Percentiles rank a stretch among this genome's conserved stretches.
Evolutionary conservation across 2,797 vertebrate genomes (phyloP).

Genomic region (Megalops cyprinoides): DNA sequence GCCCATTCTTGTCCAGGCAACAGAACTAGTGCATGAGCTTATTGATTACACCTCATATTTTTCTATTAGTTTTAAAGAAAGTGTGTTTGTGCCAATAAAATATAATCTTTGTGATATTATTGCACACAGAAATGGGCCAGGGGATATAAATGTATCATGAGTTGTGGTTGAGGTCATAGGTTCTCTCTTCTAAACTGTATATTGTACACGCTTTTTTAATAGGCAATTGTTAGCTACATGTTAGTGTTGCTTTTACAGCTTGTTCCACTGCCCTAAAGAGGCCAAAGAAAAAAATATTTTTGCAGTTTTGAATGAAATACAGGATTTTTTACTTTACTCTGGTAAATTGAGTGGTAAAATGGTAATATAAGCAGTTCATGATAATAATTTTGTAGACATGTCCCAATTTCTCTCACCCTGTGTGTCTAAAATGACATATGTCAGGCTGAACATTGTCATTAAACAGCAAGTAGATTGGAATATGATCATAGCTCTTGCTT

Average conservation of each 20-base stretch:
- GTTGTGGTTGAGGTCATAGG: too few relatives aligned
- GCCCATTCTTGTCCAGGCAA: slow-evolving; percentile 35
- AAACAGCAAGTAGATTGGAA: too few relatives aligned
- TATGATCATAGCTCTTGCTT: too few relatives aligned
- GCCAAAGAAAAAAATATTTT: neutral
- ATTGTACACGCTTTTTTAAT: neutral
- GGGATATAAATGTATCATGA: neutral
- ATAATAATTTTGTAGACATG: neutral
- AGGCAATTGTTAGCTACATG: too few relatives aligned
- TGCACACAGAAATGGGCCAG: slow-evolving; percentile 13
- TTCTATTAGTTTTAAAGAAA: slow-evolving; percentile 35
- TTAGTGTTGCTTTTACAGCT: neutral
- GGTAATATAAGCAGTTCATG: neutral
- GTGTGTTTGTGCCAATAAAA: slow-evolving; percentile 39
- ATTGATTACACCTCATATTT: slow-evolving; percentile 40
- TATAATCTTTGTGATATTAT: slow-evolving; percentile 32
- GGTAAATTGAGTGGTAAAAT: too few relatives aligned
- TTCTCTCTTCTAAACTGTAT: too few relatives aligned
- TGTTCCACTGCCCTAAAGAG: neutral
- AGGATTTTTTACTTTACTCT: too few relatives aligned
- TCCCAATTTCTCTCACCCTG: too few relatives aligned
- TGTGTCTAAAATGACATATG: too few relatives aligned
- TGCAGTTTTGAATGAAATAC: neutral
- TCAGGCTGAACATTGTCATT: too few relatives aligned
- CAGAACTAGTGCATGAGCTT: slow-evolving; percentile 40